These are phyloP conservation scores for Aotus griseimembra DNA, from an alignment of 2,797 vertebrate genomes.

Conservation along the genomic window DNA sequence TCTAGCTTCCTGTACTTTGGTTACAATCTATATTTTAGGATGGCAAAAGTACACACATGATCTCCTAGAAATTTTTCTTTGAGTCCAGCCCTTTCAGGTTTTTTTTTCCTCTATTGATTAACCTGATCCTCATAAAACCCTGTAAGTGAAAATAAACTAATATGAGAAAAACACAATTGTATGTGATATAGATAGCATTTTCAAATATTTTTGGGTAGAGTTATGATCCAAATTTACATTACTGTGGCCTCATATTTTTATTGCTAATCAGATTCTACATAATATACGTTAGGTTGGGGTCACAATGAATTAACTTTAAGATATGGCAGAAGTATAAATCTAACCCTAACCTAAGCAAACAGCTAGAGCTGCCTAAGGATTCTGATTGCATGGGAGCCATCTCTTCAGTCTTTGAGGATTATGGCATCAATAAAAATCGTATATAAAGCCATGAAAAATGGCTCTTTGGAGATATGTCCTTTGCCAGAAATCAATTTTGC, in stretches of 20 bases:
- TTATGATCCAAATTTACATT: background rate
- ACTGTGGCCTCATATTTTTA: background rate
- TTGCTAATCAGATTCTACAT: background rate
- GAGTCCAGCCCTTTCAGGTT: background rate
- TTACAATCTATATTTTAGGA: background rate
- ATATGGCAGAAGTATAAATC: constrained; percentile 33
- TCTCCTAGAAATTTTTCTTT: background rate
- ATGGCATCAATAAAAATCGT: constrained; percentile 65
- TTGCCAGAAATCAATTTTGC: constrained; percentile 68
- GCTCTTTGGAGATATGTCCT: constrained; percentile 59
- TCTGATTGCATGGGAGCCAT: constrained; percentile 32
- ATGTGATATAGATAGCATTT: background rate
- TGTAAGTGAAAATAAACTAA: background rate
- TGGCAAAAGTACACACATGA: background rate
- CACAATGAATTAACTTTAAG: constrained; percentile 23
- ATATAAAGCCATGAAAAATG: constrained; percentile 61
- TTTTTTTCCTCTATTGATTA: background rate
- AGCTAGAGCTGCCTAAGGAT: background rate
- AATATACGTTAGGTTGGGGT: background rate
- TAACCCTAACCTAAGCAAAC: background rate
- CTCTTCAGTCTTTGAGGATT: constrained; percentile 61
- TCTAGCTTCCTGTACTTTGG: background rate
- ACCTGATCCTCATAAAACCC: background rate
- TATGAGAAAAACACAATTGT: constrained; percentile 6
- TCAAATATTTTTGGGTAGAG: background rate